Evolutionary conservation across 2,797 vertebrate genomes (phyloP), one percentile per base, ranked within the genome.

Genomic region (Limnodromus scolopaceus): DNA sequence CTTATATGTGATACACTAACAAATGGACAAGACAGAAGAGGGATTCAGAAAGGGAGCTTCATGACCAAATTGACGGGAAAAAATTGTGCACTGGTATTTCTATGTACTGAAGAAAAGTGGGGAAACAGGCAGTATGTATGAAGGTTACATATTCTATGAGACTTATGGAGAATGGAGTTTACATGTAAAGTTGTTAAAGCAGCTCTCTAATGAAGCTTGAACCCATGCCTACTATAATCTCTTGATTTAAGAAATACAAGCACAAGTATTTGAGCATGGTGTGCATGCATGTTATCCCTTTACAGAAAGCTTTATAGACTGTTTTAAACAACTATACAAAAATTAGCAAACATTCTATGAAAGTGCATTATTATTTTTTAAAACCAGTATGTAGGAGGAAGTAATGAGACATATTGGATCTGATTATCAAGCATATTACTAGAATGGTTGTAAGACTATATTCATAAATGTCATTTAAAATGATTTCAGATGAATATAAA

Each of bases 391-490:
- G 34, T 32, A 69, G 30, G 87, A 92, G 77, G 80, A 96, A 96
- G 84, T 95, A 97, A 96, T 80, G 55, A 97, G 57, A 93, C 84
- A 51, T 82, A 63, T 91, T 94, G 84, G 41, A 93, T 69, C 28
- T 94, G 72, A 93, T 97, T 97, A 95, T 97, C 30, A 96, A 95
- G 74, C 54, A 79, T 94, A 96, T 95, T 97, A 92, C 94, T 97
- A 89, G 94, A 96, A 96, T 85, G 79, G 58, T 90, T 96, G 66
- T 81, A 97, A 96, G 91, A 76, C 51, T 97, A 97, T 96, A 97
- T 97, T 96, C 70, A 97, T 96, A 97, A 96, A 94, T 93, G 94
- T 88, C 6, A 94, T 96, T 97, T 25, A 95, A 97, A 97, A 97
- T 96, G 0, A 96, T 96, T 97, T 97, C 94, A 89, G 89, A 94